Base-by-base conservation (phyloP, 2,888 invertebrate genomes). In the Cenopis cana region DNA sequence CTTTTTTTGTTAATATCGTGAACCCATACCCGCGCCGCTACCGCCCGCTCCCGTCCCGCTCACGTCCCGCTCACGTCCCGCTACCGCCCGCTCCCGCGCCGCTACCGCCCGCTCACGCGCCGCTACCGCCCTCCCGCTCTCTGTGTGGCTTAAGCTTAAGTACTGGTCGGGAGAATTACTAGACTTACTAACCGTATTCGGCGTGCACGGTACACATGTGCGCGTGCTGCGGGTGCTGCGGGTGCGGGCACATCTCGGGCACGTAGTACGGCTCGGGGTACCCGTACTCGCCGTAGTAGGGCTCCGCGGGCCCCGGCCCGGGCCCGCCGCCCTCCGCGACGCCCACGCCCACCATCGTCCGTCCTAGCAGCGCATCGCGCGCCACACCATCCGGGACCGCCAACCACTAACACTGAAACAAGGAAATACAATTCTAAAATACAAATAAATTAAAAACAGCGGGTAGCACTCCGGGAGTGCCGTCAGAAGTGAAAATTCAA, bases 151-250 rank as follows among this genome's bases (percentile, higher is more conserved):
- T n/a, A n/a, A n/a, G n/a, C n/a, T n/a, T n/a, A n/a, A n/a, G n/a
- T n/a, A n/a, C 4, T 24, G 4, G 24, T 24, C 24, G 4, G 24
- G 24, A 24, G 24, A 24, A 24, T 24, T 3, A 24, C 24, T 24
- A 24, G 24, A 4, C 24, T 24, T 20, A 77, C 95, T 94, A 89
- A 96, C 96, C 96, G 89, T 95, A 96, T 88, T 96, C 96, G 81
- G 95, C 94, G 82, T 96, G 96, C 87, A 96, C 94, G 76, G 96
- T 94, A 91, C 96, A 96, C 93, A 96, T 95, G 81, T 94, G 94
- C 78, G 92, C 90, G 80, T 93, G 95, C 86, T 94, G 95, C 41
- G 92, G 95, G 82, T 95, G 95, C 86, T 91, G 91, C 78, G 95
- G 95, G 74, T 92, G 92, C 77, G 95, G 95, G 82, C 96, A 96